Evolutionary conservation across 2,113 vertebrate genomes (phyloP).

Genomic region (Atlantisia rogersi): DNA sequence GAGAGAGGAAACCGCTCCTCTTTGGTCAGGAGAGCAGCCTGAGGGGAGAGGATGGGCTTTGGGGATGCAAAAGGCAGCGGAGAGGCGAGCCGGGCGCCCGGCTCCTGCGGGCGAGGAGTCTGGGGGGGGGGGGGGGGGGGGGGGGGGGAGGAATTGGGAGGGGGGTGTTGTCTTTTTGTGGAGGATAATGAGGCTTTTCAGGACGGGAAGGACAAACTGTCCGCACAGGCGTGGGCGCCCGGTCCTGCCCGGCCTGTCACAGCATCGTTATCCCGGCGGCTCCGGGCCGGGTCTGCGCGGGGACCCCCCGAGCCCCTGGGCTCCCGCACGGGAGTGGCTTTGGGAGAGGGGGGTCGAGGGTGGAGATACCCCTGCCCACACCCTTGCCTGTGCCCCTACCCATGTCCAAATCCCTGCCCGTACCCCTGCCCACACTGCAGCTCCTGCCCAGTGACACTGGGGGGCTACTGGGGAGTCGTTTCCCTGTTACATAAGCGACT

Average conservation of each 20-base stretch:
- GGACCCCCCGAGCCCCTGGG: not conserved
- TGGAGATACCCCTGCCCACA: not conserved
- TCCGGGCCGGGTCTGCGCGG: not conserved
- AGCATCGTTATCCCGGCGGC: rapidly evolving
- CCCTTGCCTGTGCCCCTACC: not conserved
- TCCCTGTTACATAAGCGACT: not conserved
- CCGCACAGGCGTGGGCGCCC: not conserved
- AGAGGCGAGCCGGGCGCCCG: not conserved
- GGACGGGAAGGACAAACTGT: not conserved
- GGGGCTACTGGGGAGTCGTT: not conserved
- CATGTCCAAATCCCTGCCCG: too few species aligned
- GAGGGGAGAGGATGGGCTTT: not conserved
- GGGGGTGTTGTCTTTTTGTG: not conserved
- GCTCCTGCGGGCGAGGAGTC: too few species aligned
- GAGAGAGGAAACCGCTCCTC: not conserved
- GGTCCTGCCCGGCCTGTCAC: not conserved
- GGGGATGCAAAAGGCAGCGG: not conserved
- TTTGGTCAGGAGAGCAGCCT: not conserved
- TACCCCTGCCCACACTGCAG: not conserved
- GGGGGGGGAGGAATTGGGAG: too few species aligned
- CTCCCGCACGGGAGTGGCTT: not conserved
- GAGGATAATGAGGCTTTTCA: not conserved
- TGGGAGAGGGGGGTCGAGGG: too few species aligned
- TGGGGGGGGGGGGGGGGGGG: too few species aligned
- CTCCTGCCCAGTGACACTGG: not conserved